Base-by-base conservation (phyloP, 92 coral and sea anemone species). In the Desmophyllum pertusum region DNA sequence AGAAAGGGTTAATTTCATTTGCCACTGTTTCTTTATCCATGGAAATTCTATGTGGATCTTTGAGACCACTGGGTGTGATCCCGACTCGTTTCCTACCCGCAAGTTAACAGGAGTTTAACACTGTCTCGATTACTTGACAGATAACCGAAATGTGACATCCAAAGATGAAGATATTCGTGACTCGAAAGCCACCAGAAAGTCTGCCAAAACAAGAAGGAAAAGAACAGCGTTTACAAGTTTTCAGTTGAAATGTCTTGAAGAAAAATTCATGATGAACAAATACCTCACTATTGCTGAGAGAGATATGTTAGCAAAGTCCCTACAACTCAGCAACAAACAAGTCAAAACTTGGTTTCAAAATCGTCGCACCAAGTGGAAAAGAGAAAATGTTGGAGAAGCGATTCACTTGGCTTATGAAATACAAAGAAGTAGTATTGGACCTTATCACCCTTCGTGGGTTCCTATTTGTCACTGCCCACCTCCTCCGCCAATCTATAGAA, bases 311-410 rank as follows among this genome's bases (percentile, higher is more conserved):
- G 99, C 99, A 41, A 92, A 96, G 53, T 97, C 99, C 17, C 86
- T 97, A 46, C 98, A 97, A 75, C 92, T 97, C 51, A 97, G 96
- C 68, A 97, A 95, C 86, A 87, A 94, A 63, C 99, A 97, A 80
- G 98, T 97, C 7, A 97, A 97, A 86, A 97, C 99, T 18, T 97
- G 99, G 99, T 97, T 97, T 76, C 99, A 97, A 65, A 97, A 97
- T 64, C 93, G 99, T 29, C 88, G 99, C 62, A 97, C 99, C 8
- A 97, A 97, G 82, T 97, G 99, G 99, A 97, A 97, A 55, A 83
- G 98, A 77, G 99, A 97, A 77, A 95, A 95, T 53, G 95, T 97
- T 29, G 99, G 99, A 1, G 99, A 97, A 48, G 98, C 98, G 6
- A 85, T 94, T 67, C 99, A 97, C 77, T 88, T 95, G 29, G 91